Evolutionary conservation across 1,140 invertebrate genomes (phyloP).

Genomic region (Trachymyrmex septentrionalis): DNA sequence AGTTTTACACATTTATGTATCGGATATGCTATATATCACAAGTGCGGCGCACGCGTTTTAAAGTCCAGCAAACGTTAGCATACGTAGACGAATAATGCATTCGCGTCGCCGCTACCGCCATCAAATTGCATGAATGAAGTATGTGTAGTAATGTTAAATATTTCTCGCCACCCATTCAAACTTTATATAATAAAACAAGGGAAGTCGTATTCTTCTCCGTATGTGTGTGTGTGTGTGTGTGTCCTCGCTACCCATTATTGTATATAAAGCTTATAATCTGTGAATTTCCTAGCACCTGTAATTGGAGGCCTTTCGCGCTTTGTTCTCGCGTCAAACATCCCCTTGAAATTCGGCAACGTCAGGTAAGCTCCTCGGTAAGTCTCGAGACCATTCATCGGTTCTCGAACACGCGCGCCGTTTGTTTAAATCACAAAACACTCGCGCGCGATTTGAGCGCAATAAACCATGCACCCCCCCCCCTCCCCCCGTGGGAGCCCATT

Average conservation of each 20-base stretch:
- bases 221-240: no score
- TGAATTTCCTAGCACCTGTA: not conserved
- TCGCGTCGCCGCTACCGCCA: not conserved
- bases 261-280: not conserved
- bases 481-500: conserved; percentile 64
- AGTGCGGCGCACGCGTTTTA: conserved; percentile 6
- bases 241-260: not conserved
- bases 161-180: not conserved
- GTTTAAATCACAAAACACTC: conserved; percentile 73
- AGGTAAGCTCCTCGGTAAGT: not conserved
- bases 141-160: conserved; percentile 52
- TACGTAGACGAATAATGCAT: not conserved
- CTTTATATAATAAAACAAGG: not conserved
- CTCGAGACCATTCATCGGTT: conserved; percentile 21
- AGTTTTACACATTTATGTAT: conserved; percentile 57
- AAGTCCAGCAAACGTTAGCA: not conserved
- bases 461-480: no score
- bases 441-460: conserved; percentile 65
- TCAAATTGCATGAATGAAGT: conserved; percentile 39
- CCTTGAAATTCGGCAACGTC: conserved; percentile 1
- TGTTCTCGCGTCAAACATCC: not conserved
- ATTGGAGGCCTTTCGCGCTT: not conserved
- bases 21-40: conserved; percentile 26
- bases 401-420: conserved; percentile 55
- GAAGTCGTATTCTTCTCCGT: not conserved